Conservation (phyloP, 2,113 vertebrate species). For the Melanerpes aurifrons region DNA sequence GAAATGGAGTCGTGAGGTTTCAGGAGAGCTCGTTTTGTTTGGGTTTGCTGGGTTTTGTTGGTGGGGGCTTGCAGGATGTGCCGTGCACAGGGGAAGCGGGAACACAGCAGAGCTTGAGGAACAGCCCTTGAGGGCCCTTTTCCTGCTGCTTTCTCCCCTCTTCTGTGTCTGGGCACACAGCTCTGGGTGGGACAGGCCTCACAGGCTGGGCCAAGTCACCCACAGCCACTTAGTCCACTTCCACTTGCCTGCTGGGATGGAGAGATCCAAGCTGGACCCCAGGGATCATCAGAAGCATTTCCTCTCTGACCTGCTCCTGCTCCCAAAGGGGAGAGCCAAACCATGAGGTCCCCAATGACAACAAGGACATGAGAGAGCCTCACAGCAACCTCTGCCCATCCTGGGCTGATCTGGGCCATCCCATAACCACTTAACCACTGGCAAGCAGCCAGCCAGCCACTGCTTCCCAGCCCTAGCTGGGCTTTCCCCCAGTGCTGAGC, state of each 20-base stretch:
- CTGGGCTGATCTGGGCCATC: neutral
- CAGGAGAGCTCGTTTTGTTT: neutral
- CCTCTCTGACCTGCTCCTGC: neutral
- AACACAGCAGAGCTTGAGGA: accelerated
- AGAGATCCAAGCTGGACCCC: too few species aligned
- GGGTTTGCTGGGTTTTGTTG: accelerated
- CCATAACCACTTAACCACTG: neutral
- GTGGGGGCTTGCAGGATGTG: accelerated
- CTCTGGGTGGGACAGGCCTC: neutral
- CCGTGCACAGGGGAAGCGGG: accelerated
- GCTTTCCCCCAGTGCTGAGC: neutral
- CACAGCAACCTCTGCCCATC: neutral
- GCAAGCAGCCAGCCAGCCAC: neutral
- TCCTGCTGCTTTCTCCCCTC: neutral
- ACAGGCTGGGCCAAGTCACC: neutral
- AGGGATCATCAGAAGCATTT: neutral
- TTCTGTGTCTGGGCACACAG: neutral
- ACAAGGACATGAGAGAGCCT: accelerated
- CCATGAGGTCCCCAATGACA: accelerated
- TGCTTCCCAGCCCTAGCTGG: accelerated
- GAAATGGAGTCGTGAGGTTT: neutral
- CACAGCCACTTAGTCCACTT: neutral
- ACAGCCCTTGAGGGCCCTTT: neutral
- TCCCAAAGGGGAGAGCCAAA: neutral
- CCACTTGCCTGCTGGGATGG: neutral